These are phyloP conservation scores for Idaea biselata DNA, from an alignment of 2,888 invertebrate genomes.

Conservation along the genomic window DNA sequence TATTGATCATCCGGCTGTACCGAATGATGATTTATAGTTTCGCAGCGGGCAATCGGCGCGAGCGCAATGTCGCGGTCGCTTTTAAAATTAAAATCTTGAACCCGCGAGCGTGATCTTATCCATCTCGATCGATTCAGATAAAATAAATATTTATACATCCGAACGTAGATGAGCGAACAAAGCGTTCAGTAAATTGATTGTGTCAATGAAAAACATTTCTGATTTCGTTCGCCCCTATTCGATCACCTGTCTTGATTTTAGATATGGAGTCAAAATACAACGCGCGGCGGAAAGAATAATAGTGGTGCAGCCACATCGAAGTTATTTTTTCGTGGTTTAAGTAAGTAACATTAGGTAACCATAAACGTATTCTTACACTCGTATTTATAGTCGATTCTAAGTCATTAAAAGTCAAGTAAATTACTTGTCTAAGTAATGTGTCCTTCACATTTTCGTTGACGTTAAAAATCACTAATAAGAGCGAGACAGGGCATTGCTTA, in stretches of 20 bases:
- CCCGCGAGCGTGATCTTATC: constrained; percentile 75
- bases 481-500: no score
- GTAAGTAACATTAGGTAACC: no score
- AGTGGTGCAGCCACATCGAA: no score
- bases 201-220: constrained; percentile 62
- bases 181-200: constrained; percentile 77
- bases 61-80: constrained; percentile 70
- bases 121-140: constrained; percentile 79
- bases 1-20: constrained; percentile 60
- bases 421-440: no score
- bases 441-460: no score
- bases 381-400: no score
- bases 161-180: constrained; percentile 74
- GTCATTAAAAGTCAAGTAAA: no score
- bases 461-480: no score
- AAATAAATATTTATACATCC: constrained; percentile 80
- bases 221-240: constrained; percentile 61
- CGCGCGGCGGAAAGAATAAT: constrained; percentile 14
- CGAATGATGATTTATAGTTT: constrained; percentile 76
- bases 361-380: no score
- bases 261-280: constrained; percentile 40
- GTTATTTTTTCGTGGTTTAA: no score
- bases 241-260: constrained; percentile 60
- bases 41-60: constrained; percentile 70
- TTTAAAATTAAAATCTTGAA: constrained; percentile 77